Percentiles rank a stretch among this genome's conserved stretches.
Evolutionary conservation across 1,140 invertebrate species (phyloP).

Genomic region (Microplitis mediator): DNA sequence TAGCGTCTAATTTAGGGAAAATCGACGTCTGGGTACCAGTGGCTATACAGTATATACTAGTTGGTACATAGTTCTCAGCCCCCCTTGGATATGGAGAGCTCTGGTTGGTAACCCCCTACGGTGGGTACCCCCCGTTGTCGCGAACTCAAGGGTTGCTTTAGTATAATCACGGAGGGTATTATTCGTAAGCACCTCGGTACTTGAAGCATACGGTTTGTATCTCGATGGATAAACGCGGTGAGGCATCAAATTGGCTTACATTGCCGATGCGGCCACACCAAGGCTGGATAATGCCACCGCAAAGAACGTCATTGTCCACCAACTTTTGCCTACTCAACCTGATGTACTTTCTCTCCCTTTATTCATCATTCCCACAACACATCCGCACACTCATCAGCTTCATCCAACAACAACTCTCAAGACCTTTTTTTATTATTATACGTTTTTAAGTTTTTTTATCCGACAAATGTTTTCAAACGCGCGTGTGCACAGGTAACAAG

Average conservation of each 20-base stretch:
- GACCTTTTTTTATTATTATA: too few species aligned
- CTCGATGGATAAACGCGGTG: constrained; percentile 32
- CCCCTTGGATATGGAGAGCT: too few species aligned
- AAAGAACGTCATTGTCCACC: constrained; percentile 25
- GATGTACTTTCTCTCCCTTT: constrained; percentile 1
- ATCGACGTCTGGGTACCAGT: too few species aligned
- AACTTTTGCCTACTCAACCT: constrained; percentile 10
- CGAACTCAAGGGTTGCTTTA: constrained; percentile 26
- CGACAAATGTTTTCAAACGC: constrained; percentile 10
- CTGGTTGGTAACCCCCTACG: too few species aligned
- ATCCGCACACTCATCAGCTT: background rate
- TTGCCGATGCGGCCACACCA: constrained; percentile 25
- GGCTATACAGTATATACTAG: background rate
- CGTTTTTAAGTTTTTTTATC: background rate
- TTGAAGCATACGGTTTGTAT: constrained; percentile 28
- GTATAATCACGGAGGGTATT: constrained; percentile 30
- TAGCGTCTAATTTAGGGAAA: too few species aligned
- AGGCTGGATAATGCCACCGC: constrained; percentile 24
- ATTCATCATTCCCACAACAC: constrained; percentile 16
- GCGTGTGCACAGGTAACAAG: constrained; percentile 19
- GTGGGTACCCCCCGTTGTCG: background rate
- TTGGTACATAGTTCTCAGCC: background rate
- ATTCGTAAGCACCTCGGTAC: constrained; percentile 22
- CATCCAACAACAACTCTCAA: background rate
- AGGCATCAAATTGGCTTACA: constrained; percentile 45